Evolutionary conservation across 2,888 invertebrate genomes (phyloP).

Genomic region (Hofmannophila pseudospretella): DNA sequence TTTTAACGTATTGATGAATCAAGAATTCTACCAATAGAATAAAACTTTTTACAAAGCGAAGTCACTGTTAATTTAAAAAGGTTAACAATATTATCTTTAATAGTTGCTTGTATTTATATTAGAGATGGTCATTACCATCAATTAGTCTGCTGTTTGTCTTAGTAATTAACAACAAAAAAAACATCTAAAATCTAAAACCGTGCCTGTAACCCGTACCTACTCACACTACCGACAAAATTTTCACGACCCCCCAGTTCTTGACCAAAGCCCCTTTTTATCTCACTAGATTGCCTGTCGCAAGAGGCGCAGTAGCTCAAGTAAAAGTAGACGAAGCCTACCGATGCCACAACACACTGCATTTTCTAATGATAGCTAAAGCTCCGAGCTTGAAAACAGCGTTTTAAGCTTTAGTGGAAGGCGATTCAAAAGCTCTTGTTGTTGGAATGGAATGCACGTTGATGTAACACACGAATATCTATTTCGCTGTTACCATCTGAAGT

Average conservation of each 20-base stretch:
- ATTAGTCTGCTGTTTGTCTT: too few species aligned
- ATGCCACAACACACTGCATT: conserved; percentile 24
- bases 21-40: too few species aligned
- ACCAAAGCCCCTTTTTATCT: neutral
- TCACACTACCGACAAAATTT: conserved; percentile 4
- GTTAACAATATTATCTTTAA: too few species aligned
- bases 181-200: conserved; percentile 10
- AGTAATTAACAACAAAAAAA: too few species aligned
- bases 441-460: too few species aligned
- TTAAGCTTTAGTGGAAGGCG: conserved; percentile 3
- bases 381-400: neutral
- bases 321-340: conserved; percentile 9
- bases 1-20: too few species aligned
- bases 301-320: conserved; percentile 10
- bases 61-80: too few species aligned
- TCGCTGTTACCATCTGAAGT: too few species aligned
- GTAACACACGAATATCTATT: too few species aligned
- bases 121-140: too few species aligned
- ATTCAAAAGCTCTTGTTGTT: conserved; percentile 3
- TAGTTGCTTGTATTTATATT: too few species aligned
- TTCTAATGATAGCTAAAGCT: conserved; percentile 21
- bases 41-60: too few species aligned
- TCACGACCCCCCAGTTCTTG: conserved; percentile 21
- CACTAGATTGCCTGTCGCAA: neutral
- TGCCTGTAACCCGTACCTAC: conserved; percentile 18